Percentiles rank a stretch among this genome's conserved stretches.
These are phyloP conservation scores for Bombylius discolor DNA, from an alignment of 2,888 invertebrate species.

Conservation along the genomic window DNA sequence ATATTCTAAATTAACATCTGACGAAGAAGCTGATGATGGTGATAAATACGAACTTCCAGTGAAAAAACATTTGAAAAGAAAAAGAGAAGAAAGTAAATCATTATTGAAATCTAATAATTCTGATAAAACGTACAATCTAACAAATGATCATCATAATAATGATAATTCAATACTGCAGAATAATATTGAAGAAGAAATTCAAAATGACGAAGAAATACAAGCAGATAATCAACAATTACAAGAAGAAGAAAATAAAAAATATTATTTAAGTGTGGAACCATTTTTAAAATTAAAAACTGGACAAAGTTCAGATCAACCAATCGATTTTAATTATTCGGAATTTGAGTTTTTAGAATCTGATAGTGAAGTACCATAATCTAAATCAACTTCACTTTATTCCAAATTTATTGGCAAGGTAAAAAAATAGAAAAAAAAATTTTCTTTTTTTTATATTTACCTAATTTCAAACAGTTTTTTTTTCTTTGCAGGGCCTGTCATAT, in stretches of 20 bases:
- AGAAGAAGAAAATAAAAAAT: slow-evolving; percentile 12
- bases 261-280: too few relatives aligned
- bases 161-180: too few relatives aligned
- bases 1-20: neutral
- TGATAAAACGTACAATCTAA: too few relatives aligned
- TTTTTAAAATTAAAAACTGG: slow-evolving; percentile 13
- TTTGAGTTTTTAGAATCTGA: slow-evolving; percentile 48
- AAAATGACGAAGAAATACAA: too few relatives aligned
- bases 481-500: slow-evolving; percentile 16
- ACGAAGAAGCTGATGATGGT: slow-evolving; percentile 9
- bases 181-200: too few relatives aligned
- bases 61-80: slow-evolving; percentile 28
- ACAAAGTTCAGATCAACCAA: slow-evolving; percentile 26
- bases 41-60: slow-evolving; percentile 23
- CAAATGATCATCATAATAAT: too few relatives aligned
- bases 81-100: slow-evolving; percentile 16
- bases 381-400: slow-evolving; percentile 30
- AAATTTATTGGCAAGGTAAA: slow-evolving; percentile 37
- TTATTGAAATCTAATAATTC: slow-evolving; percentile 14
- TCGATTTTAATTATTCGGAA: slow-evolving; percentile 42
- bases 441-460: neutral
- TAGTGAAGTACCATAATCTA: slow-evolving; percentile 41
- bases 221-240: too few relatives aligned
- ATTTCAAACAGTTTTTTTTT: slow-evolving; percentile 4
- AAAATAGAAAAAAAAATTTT: too few relatives aligned